These are phyloP conservation scores for Drosophila diplacantha DNA, from an alignment of 2,888 invertebrate genomes.

Conservation along the genomic window DNA sequence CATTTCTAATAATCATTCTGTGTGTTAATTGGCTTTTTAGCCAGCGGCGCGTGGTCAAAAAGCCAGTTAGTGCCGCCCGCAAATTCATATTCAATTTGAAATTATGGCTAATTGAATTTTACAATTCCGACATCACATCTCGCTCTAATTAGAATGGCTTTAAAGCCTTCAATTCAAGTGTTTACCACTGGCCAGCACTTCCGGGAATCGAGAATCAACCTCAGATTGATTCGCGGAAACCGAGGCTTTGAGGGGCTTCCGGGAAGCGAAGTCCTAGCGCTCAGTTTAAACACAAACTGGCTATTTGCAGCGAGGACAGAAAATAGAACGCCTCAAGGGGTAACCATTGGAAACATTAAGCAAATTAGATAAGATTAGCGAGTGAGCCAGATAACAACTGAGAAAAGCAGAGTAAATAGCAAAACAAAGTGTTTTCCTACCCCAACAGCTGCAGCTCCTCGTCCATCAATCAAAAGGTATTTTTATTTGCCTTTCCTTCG, in stretches of 20 bases:
- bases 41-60: slow-evolving; percentile 34
- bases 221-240: slow-evolving; percentile 1
- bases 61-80: slow-evolving; percentile 11
- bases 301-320: not conserved
- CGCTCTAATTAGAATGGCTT: slow-evolving; percentile 4
- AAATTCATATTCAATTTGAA: slow-evolving; percentile 43
- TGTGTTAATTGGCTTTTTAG: slow-evolving; percentile 51
- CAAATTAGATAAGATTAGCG: slow-evolving; percentile 18
- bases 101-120: slow-evolving; percentile 39
- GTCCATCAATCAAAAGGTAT: slow-evolving; percentile 51
- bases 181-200: slow-evolving; percentile 2
- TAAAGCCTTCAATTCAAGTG: slow-evolving; percentile 6
- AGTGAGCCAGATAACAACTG: slow-evolving; percentile 8
- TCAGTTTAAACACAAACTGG: not conserved
- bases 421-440: slow-evolving; percentile 8
- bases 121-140: slow-evolving; percentile 1
- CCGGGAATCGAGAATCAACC: slow-evolving; percentile 8
- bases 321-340: not conserved
- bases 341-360: slow-evolving; percentile 7
- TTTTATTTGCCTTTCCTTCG: slow-evolving; percentile 17
- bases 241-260: slow-evolving; percentile 1
- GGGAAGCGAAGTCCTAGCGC: not conserved
- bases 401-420: slow-evolving; percentile 8
- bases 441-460: slow-evolving; percentile 21
- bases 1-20: slow-evolving; percentile 42